Evolutionary conservation across 2,888 invertebrate species (phyloP).

Genomic region (Crematogaster levior): DNA sequence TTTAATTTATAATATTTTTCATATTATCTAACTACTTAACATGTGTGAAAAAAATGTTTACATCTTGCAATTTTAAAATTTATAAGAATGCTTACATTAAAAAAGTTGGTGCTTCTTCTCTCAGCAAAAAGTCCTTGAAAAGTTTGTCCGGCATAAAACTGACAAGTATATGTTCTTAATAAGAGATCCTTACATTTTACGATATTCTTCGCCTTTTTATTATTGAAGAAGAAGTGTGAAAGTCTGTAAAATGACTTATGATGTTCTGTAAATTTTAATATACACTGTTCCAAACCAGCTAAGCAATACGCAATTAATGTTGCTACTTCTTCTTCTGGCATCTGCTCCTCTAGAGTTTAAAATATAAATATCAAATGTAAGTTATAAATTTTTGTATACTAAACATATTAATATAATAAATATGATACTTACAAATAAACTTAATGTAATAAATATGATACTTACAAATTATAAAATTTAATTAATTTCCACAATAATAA

Average conservation of each 20-base stretch:
- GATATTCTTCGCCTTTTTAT: conserved; percentile 89
- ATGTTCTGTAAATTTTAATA: conserved; percentile 94
- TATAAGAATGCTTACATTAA: conserved; percentile 89
- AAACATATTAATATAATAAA: too few species aligned
- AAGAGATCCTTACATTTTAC: conserved; percentile 91
- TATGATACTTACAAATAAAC: too few species aligned
- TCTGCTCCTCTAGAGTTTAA: conserved; percentile 75
- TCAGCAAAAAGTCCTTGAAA: conserved; percentile 95
- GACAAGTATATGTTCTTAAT: conserved; percentile 90
- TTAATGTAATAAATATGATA: too few species aligned
- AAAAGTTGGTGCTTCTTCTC: conserved; percentile 94
- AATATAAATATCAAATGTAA: conserved; percentile 1
- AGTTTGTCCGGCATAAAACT: conserved; percentile 88
- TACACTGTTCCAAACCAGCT: conserved; percentile 93
- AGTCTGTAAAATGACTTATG: conserved; percentile 97
- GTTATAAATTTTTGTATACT: background rate
- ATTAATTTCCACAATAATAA: background rate
- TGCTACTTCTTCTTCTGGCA: conserved; percentile 87
- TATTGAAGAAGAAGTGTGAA: conserved; percentile 93
- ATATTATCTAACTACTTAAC: too few species aligned
- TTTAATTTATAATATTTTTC: too few species aligned
- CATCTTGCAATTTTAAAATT: background rate
- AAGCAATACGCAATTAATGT: conserved; percentile 90
- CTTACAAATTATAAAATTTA: background rate
- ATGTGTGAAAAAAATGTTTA: background rate